Conservation (phyloP, 2,113 vertebrate genomes). For the Crocuta crocuta region DNA sequence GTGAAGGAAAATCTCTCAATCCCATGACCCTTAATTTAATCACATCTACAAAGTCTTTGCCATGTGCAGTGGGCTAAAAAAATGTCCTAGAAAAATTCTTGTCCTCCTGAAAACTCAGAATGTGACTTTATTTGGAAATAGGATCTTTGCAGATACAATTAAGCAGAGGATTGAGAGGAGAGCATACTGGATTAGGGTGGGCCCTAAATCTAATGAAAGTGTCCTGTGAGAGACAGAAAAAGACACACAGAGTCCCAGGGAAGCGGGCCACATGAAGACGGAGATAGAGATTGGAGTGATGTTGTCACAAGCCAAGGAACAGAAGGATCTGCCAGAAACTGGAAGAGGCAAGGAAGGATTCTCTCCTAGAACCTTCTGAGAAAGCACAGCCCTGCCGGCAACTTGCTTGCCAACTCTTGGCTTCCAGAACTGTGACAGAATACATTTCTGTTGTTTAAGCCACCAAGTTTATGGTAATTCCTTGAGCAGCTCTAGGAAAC, state of each 20-base stretch:
- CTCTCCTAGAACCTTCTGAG: not conserved
- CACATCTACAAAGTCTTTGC: not conserved
- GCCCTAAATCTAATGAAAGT: not conserved
- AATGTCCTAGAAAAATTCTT: not conserved
- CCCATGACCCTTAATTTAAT: not conserved
- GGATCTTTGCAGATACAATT: not conserved
- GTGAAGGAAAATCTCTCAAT: not conserved
- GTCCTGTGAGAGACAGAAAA: not conserved
- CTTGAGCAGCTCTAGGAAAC: not conserved
- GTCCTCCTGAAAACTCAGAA: not conserved
- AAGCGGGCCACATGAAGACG: not conserved
- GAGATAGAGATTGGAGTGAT: not conserved
- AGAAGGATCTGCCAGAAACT: not conserved
- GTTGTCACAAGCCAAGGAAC: not conserved
- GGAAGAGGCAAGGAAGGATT: not conserved
- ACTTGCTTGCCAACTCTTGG: not conserved
- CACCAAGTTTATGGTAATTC: not conserved
- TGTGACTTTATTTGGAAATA: not conserved
- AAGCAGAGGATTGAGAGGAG: not conserved
- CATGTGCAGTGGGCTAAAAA: not conserved
- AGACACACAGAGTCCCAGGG: not conserved
- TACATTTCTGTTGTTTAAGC: not conserved
- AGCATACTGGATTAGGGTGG: not conserved
- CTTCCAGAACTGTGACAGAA: not conserved
- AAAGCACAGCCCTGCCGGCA: too few relatives aligned